Conservation (phyloP, 2,888 invertebrate genomes). For the Trissoscelio sp. region DNA sequence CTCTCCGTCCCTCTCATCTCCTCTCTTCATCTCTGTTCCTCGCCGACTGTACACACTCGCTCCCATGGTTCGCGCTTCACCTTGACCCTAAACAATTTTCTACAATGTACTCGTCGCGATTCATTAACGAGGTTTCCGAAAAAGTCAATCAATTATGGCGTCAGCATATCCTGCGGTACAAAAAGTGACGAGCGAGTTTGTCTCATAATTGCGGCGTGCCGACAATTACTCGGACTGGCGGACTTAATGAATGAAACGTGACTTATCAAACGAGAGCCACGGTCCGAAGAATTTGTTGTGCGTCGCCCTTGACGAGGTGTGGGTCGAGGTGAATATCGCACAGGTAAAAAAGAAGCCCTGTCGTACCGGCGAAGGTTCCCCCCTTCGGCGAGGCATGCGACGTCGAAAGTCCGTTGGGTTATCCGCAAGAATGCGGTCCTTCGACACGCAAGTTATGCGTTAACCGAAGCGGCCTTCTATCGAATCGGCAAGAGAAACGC, state of each 20-base stretch:
- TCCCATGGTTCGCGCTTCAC: constrained; percentile 20
- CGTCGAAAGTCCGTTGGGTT: constrained; percentile 59
- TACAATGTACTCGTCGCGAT: constrained; percentile 20
- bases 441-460: constrained; percentile 58
- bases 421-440: constrained; percentile 62
- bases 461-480: constrained; percentile 28
- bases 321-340: constrained; percentile 59
- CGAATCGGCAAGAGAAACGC: constrained; percentile 11
- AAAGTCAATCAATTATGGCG: constrained; percentile 25
- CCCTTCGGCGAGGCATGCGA: constrained; percentile 43
- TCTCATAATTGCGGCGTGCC: constrained; percentile 30
- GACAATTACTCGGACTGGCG: constrained; percentile 35
- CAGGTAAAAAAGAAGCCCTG: constrained; percentile 55
- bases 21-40: constrained; percentile 12
- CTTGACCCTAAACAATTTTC: constrained; percentile 42
- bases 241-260: constrained; percentile 53
- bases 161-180: not conserved
- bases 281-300: constrained; percentile 34
- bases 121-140: constrained; percentile 24
- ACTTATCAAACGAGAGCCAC: constrained; percentile 34
- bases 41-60: not conserved
- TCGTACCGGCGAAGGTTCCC: constrained; percentile 50
- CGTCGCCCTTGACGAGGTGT: constrained; percentile 50
- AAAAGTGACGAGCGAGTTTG: constrained; percentile 24
- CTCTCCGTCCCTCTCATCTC: constrained; percentile 35